Evolutionary conservation across 2,888 invertebrate genomes (phyloP), one percentile per base, ranked within the genome.

Genomic region (Xanthia togata): DNA sequence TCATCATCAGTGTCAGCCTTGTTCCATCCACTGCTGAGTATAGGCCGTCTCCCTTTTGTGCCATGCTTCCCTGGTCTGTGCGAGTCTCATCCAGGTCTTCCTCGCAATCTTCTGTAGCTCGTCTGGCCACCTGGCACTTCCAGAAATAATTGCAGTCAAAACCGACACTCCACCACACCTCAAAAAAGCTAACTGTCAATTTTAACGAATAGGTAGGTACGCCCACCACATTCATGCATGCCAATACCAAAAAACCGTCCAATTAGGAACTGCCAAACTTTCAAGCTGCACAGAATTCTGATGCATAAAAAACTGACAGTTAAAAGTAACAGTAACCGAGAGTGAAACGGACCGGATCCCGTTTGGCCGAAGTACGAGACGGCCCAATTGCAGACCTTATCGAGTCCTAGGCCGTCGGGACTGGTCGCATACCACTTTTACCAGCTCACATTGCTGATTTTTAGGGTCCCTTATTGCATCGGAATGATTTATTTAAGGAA

Each of bases 271-370:
- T 26, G 35, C 31, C 73, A 62, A 81, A 76, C 73, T 82, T 87
- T 84, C 85, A 63, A 67, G 65, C 57, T 26, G 57, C 31, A 57
- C 71, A 59, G 62, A 73, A 86, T 72, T 41, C 77, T 68, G 31
- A 41, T 55, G 59, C 63, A 65, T 59, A 82, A 85, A 87, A 77
- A 83, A 74, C 57, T 71, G 74, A 70, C 75, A 75, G 76, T 89
- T 83, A 87, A 89, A 88, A 90, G 89, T 88, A 86, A 85, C 84
- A 78, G 79, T 82, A 78, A 83, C 23, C 6, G 90, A 92, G 90
- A 92, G 91, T 91, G 92, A 92, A 92, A 89, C 89, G 87, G 84
- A 57, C 57, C 57, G 78, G 78, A 74, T 82, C 84, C 88, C 79
- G 81, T 86, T 84, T 73, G 76, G 80, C 81, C 17, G 59, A 87